Conservation (phyloP, 2,797 vertebrate species). For the Poliocrania exsul region DNA sequence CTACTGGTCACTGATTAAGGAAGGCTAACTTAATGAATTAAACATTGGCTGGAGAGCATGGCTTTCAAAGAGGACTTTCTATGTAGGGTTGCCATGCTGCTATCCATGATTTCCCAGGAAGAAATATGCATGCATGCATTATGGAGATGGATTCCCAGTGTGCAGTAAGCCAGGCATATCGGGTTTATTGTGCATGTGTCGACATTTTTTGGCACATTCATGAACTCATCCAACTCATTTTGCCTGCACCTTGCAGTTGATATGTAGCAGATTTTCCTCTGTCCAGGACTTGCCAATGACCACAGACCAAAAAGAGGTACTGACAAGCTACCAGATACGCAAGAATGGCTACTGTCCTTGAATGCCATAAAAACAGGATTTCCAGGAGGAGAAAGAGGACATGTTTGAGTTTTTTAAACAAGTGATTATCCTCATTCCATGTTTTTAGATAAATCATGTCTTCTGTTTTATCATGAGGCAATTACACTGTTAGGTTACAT, state of each 20-base stretch:
- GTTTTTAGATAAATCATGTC: background rate
- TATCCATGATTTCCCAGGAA: slow-evolving; percentile 61
- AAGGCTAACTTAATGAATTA: slow-evolving; percentile 53
- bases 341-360: background rate
- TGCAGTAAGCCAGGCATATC: slow-evolving; percentile 66
- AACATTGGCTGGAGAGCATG: slow-evolving; percentile 42
- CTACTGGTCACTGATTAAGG: background rate
- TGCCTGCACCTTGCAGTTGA: background rate
- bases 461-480: background rate
- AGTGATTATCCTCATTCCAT: background rate
- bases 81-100: slow-evolving; percentile 60
- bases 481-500: background rate
- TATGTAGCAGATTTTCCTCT: background rate
- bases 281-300: background rate
- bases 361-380: background rate
- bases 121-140: slow-evolving; percentile 65
- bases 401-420: background rate
- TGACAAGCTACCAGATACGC: background rate
- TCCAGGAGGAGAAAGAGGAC: background rate
- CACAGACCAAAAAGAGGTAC: background rate
- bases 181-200: slow-evolving; percentile 50
- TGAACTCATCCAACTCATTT: background rate
- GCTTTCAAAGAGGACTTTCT: slow-evolving; percentile 60
- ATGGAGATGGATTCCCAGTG: slow-evolving; percentile 64
- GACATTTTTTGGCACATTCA: slow-evolving; percentile 51